phyloP scores from a whole-genome alignment of 2,797 vertebrate genomes.

The Hydrolagus colliei region DNA sequence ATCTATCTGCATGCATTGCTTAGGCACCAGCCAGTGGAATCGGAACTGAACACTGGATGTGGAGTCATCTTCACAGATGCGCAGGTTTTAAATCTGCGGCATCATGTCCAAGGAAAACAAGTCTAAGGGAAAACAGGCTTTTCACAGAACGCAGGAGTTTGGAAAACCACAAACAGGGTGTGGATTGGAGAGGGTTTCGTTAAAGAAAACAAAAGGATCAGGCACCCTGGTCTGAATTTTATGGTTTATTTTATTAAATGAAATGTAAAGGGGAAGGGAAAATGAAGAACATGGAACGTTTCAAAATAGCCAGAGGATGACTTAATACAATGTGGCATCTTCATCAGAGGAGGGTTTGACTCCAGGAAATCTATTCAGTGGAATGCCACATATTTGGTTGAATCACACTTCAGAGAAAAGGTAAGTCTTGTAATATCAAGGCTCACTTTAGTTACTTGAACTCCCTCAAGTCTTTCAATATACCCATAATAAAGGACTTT shows the following conservation, averaged over 20 bases:
- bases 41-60: background rate
- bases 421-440: background rate
- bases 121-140: no score
- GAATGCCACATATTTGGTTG: no score
- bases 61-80: background rate
- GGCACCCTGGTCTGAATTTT: no score
- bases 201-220: no score
- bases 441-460: background rate
- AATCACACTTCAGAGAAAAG: constrained; percentile 2
- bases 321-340: background rate
- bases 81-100: no score
- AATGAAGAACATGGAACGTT: background rate
- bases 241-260: no score
- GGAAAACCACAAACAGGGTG: no score
- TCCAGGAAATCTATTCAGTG: background rate
- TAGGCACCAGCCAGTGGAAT: background rate
- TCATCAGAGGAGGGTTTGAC: background rate
- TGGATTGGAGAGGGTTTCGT: no score
- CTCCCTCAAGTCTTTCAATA: background rate
- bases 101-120: no score
- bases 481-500: background rate
- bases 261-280: no score
- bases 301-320: background rate
- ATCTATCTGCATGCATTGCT: background rate
- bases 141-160: no score